phyloP scores from a whole-genome alignment of 2,113 vertebrate genomes.

The Datnioides undecimradiatus region DNA sequence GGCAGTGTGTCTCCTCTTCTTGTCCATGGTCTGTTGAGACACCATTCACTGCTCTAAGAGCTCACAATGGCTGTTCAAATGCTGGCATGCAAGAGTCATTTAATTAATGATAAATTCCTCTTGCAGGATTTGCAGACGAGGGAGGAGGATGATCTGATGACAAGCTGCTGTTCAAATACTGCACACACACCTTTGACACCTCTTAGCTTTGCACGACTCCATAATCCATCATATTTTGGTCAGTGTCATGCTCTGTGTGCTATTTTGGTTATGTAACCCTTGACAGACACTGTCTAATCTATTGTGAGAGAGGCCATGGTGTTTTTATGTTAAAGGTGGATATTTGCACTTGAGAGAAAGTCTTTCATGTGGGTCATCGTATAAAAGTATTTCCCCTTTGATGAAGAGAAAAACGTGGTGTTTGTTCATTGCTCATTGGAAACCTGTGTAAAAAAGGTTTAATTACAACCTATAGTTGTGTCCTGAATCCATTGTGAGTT shows the following conservation, averaged over 20 bases:
- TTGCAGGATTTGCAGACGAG: slow-evolving; percentile 20
- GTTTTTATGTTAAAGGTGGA: slow-evolving; percentile 19
- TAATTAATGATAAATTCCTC: slow-evolving; percentile 41
- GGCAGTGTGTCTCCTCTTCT: slow-evolving; percentile 59
- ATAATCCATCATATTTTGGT: slow-evolving; percentile 39
- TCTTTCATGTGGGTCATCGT: background rate
- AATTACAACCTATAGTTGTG: background rate
- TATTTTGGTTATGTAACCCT: slow-evolving; percentile 34
- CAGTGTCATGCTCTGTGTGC: slow-evolving; percentile 27
- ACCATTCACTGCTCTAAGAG: slow-evolving; percentile 23
- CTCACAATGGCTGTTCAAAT: slow-evolving; percentile 24
- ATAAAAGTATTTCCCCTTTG: background rate
- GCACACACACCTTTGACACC: slow-evolving; percentile 9
- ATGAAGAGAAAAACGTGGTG: background rate
- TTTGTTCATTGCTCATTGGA: background rate
- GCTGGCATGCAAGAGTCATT: slow-evolving; percentile 29
- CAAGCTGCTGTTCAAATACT: slow-evolving; percentile 1
- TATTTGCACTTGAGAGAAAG: background rate
- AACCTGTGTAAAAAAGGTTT: background rate
- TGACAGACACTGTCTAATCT: background rate
- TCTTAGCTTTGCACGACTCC: slow-evolving; percentile 11
- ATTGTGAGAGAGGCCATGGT: slow-evolving; percentile 5
- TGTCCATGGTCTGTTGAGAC: slow-evolving; percentile 49
- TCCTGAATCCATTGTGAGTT: background rate
- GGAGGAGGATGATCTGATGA: slow-evolving; percentile 14